Conservation (phyloP, 2,113 vertebrate species). For the Ptyas mucosa region DNA sequence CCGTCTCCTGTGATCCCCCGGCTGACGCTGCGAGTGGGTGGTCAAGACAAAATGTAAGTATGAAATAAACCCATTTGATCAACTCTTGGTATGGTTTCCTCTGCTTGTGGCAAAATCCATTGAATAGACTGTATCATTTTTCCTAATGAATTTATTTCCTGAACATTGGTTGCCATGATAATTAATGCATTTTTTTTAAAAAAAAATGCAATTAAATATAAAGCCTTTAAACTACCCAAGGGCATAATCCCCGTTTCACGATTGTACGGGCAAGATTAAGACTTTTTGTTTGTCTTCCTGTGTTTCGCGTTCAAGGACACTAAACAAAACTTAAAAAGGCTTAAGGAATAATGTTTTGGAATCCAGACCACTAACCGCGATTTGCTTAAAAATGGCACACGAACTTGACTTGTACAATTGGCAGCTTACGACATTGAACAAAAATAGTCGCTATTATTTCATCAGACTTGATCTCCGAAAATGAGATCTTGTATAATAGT, state of each 20-base stretch:
- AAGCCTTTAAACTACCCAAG: neutral
- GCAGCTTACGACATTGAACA: neutral
- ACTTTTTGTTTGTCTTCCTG: neutral
- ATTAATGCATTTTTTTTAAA: neutral
- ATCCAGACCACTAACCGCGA: neutral
- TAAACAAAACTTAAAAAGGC: neutral
- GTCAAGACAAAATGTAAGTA: constrained; percentile 98
- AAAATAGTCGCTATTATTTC: neutral
- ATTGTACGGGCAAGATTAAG: neutral
- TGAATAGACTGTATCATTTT: neutral
- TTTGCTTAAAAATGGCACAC: neutral
- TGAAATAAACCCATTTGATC: constrained; percentile 13
- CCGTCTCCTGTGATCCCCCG: constrained; percentile 95
- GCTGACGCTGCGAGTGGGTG: constrained; percentile 91
- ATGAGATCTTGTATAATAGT: neutral
- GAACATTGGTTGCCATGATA: neutral
- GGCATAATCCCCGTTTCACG: neutral
- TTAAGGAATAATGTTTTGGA: neutral
- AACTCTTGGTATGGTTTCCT: neutral
- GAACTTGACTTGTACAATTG: neutral
- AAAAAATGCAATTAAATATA: neutral
- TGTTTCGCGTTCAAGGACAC: neutral
- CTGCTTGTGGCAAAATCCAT: neutral
- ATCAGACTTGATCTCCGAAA: neutral
- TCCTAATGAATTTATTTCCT: neutral